Percentiles rank a stretch among this genome's conserved stretches.
Evolutionary conservation across 2,113 vertebrate species (phyloP).

Genomic region (Silurus meridionalis): DNA sequence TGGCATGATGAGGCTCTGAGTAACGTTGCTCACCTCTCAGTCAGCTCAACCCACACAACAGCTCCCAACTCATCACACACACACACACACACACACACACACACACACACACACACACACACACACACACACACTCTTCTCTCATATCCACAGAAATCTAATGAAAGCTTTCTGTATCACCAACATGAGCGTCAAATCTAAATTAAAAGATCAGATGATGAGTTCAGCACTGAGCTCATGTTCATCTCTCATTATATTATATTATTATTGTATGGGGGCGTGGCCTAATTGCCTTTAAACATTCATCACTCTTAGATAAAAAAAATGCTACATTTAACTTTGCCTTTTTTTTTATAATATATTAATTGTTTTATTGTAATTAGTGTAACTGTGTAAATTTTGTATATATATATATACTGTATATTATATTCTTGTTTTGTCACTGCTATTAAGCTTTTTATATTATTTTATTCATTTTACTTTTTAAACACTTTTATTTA

Average conservation of each 20-base stretch:
- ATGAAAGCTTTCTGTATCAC: neutral
- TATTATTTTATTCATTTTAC: too few species aligned
- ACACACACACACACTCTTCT: neutral
- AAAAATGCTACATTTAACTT: neutral
- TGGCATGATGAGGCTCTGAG: slow-evolving; percentile 5
- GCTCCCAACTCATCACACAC: neutral
- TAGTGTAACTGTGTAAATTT: neutral
- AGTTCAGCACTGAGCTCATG: neutral
- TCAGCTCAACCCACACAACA: neutral
- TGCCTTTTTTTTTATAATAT: neutral
- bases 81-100: neutral
- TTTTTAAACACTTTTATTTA: too few species aligned
- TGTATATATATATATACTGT: neutral
- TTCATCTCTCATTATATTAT: neutral
- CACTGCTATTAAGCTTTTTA: neutral
- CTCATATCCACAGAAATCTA: neutral
- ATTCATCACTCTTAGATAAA: neutral
- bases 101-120: slow-evolving; percentile 5
- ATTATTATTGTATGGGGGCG: neutral
- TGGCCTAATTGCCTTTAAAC: neutral
- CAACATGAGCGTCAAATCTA: neutral
- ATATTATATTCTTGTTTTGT: neutral
- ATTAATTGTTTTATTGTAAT: neutral
- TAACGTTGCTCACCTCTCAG: slow-evolving; percentile 11
- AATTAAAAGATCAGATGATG: neutral